Percentiles rank a stretch among this genome's conserved stretches.
phyloP scores from a whole-genome alignment of 2,113 vertebrate genomes.

The Arizona elegans region DNA sequence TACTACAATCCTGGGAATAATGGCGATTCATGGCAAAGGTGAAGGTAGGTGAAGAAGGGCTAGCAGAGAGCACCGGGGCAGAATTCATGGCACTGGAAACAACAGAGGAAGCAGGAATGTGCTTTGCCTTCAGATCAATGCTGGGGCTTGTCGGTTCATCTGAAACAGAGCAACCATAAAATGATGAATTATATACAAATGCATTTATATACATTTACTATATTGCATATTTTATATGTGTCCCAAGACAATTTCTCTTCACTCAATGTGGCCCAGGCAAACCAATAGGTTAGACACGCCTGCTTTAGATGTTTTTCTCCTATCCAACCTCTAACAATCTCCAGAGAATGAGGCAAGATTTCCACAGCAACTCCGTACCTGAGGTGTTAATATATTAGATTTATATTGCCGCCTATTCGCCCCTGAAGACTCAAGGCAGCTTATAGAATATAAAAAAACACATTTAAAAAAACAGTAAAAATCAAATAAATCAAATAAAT shows the following conservation, averaged over 20 bases:
- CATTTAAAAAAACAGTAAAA: too few species aligned
- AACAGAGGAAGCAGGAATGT: constrained; percentile 92
- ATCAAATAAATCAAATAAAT: too few species aligned
- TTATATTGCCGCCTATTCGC: too few species aligned
- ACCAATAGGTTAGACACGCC: neutral
- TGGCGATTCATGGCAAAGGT: constrained; percentile 86
- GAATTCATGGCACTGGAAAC: constrained; percentile 95
- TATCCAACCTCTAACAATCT: neutral
- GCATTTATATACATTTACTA: neutral
- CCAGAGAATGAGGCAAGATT: neutral
- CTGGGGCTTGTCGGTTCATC: constrained; percentile 96
- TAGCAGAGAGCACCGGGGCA: constrained; percentile 80
- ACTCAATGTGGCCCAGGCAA: neutral
- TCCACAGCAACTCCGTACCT: neutral
- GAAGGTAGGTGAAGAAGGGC: constrained; percentile 88
- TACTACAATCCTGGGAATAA: constrained; percentile 96
- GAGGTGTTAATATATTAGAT: neutral
- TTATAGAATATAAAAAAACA: too few species aligned
- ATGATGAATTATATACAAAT: neutral
- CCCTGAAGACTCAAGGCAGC: too few species aligned
- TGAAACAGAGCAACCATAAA: constrained; percentile 53
- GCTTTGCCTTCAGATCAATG: constrained; percentile 92
- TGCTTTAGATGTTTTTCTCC: neutral
- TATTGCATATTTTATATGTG: neutral
- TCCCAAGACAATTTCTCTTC: neutral